Evolutionary conservation across 35 echinoderm and acorn worm genomes (phyloP), one percentile per base, ranked within the genome.

Genomic region (Heliocidaris tuberculata): DNA sequence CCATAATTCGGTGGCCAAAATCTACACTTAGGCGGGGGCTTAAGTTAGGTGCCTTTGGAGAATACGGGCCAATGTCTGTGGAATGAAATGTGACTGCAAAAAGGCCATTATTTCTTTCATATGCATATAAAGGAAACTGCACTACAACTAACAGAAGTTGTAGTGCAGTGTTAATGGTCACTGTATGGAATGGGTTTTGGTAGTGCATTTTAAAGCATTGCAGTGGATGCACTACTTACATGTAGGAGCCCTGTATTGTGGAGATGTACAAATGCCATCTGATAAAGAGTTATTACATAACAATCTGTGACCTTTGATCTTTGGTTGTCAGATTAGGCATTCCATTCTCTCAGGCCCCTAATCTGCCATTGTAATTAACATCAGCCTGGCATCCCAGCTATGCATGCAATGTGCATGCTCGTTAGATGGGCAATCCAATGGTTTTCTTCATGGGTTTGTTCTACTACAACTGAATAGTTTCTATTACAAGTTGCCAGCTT

Each of bases 281-380:
- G 65, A 89, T 89, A 89, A 32, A 88, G 87, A 48, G 32, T 48
- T 89, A 32, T 89, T 89, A 89, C 47, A 48, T 89, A 89, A 89
- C 47, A 89, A 13, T 47, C 47, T 30, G 29, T 89, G 87, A 89
- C 87, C 87, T 88, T 88, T 88, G 86, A 30, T 10, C 86, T 89
- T 89, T 89, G 31, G 13, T 48, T 89, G 87, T 48, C 31, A 16
- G 87, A 89, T 48, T 42, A 48, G 31, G 13, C 87, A 89, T 89
- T 47, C 87, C 87, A 89, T 89, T 89, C 87, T 47, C 47, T 89
- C 7, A 13, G 87, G 31, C 31, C 15, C 35, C 21, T 32, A 89
- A 32, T 89, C 87, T 89, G 87, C 32, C 87, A 48, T 32, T 47
- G 87, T 89, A 89, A 89, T 89, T 89, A 89, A 6, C 87, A 89